Evolutionary conservation across 1,140 invertebrate genomes (phyloP).

Genomic region (Macrosteles quadrilineatus): DNA sequence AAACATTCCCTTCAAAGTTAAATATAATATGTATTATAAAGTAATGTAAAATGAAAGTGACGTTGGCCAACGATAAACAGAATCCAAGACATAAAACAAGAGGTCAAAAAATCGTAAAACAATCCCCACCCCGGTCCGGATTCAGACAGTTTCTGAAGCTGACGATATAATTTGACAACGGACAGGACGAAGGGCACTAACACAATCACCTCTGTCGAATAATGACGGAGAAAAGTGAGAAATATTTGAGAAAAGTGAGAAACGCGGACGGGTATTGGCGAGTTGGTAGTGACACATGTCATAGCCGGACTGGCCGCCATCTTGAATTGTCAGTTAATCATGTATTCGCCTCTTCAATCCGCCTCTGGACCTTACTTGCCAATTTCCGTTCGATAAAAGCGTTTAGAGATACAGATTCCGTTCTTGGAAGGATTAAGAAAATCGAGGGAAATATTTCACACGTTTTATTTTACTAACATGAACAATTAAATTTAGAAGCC

Average conservation of each 20-base stretch:
- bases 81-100: no score
- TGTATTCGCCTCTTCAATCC: slow-evolving; percentile 25
- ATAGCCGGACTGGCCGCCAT: slow-evolving; percentile 6
- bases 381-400: no score
- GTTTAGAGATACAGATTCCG: no score
- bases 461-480: no score
- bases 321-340: slow-evolving; percentile 25
- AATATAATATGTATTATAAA: no score
- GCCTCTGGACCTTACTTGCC: not conserved
- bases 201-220: slow-evolving; percentile 18
- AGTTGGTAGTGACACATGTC: not conserved
- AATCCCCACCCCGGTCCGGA: not conserved
- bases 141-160: not conserved
- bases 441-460: no score
- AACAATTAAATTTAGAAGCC: no score
- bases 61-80: no score
- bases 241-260: slow-evolving; percentile 27
- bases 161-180: slow-evolving; percentile 19
- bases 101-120: no score
- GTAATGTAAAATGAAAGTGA: no score
- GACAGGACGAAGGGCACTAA: slow-evolving; percentile 1
- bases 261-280: slow-evolving; percentile 12
- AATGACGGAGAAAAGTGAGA: slow-evolving; percentile 19
- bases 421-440: no score
- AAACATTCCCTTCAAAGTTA: no score